Percentiles rank a stretch among this genome's conserved stretches.
These are phyloP conservation scores for Neopipo cinnamomea DNA, from an alignment of 2,113 vertebrate species.

Conservation along the genomic window DNA sequence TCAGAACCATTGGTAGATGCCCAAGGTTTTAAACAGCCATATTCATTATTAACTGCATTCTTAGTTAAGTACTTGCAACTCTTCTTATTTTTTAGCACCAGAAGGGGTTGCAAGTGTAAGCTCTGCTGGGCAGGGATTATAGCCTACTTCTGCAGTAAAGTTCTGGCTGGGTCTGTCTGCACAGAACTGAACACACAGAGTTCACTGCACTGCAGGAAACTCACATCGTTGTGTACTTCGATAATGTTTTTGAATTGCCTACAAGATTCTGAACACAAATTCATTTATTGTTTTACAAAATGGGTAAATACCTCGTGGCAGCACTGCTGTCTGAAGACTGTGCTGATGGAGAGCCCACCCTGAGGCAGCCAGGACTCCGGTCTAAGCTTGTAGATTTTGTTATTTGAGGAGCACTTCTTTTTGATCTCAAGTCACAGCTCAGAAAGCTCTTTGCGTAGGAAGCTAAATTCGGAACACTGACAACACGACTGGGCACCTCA, in stretches of 20 bases:
- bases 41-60: background rate
- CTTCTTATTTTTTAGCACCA: background rate
- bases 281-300: background rate
- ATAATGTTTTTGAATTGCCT: background rate
- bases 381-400: slow-evolving; percentile 81
- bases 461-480: slow-evolving; percentile 83
- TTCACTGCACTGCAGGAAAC: background rate
- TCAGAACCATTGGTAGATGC: background rate
- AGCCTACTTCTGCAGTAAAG: background rate
- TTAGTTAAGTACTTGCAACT: background rate
- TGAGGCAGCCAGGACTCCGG: slow-evolving; percentile 64
- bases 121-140: background rate
- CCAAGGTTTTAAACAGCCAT: background rate
- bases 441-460: slow-evolving; percentile 83
- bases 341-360: slow-evolving; percentile 50
- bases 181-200: background rate
- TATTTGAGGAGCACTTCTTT: slow-evolving; percentile 70
- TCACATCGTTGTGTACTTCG: background rate
- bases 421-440: slow-evolving; percentile 75
- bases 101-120: background rate
- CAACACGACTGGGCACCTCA: slow-evolving; percentile 82
- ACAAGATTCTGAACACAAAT: background rate
- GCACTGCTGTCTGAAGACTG: slow-evolving; percentile 68
- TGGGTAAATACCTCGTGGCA: slow-evolving; percentile 55
- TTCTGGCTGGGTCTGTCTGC: background rate